Evolutionary conservation across 37 sponge, comb jelly and placozoan species (phyloP), one percentile per base, ranked within the genome.

Genomic region (Hexactinellida sp.): DNA sequence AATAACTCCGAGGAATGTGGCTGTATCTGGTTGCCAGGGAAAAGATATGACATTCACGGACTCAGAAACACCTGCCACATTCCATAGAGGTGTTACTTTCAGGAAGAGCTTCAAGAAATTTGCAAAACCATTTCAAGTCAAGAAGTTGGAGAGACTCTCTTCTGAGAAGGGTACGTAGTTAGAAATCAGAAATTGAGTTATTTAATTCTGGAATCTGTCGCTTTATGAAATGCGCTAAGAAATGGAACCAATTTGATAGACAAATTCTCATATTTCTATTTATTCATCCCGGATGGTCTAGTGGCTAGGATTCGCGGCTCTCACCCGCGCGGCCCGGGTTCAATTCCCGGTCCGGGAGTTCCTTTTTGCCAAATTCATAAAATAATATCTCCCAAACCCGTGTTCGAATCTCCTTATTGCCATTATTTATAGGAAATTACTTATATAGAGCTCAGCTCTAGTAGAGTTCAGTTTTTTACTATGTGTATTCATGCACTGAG

Each of bases 321-420:
- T 87, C 87, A 87, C 87, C 87, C 87, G 83, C 87, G 87, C 87
- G 87, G 87, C 87, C 87, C 87, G 87, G 87, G 87, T 87, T 87
- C 87, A 83, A 87, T 87, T 87, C 87, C 87, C 87, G 87, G 87
- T 54, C 38, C 82, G 87, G 87, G 87, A 87, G 87, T 87, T 82
- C 28, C 37, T 87, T 86, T 55, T 86, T 63, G 30, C 30, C 34
- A 21, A 63, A 28, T 19, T 19, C 52, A 19, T 9, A 47, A 47
- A 47, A 19, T 47, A 9, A 47, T 9, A 63, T 28, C 13, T 3
- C 5, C 5, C 13, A 5, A 25, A n/a, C 1, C 34, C 13, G 32
- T 7, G 21, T 63, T 63, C 76, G 30, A 63, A 32, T 23, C 76
- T 23, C 30, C 3, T 7, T 5, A 25, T 23, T 3, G 21, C 13